Evolutionary conservation across 2,888 invertebrate species (phyloP), one percentile per base, ranked within the genome.

Genomic region (Colletes collaris): DNA sequence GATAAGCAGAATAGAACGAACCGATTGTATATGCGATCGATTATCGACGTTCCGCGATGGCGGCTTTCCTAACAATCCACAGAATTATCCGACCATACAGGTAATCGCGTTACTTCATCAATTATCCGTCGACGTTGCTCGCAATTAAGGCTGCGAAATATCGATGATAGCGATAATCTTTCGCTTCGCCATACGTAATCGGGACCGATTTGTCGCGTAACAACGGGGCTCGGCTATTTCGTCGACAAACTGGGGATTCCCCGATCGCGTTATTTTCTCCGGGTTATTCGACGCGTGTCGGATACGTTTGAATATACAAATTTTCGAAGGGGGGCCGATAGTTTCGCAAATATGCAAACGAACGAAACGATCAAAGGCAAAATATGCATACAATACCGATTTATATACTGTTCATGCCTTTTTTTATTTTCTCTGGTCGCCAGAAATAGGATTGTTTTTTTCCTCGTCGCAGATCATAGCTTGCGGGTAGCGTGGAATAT

Each of bases 81-180:
- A 62, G 86, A 86, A 84, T 85, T 83, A 85, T 83, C 81, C 75
- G 77, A 71, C 67, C 82, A 77, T 74, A 76, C 82, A 69, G 81
- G 85, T 89, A 89, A 88, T 89, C 87, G 81, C 75, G 82, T 88
- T 87, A 89, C 84, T 85, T 87, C 84, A 84, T 87, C 87, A 87
- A 89, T 89, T 89, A 89, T 87, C 81, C 84, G 79, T 83, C 80
- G 72, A 70, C 70, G 85, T 77, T 82, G 81, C 74, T 83, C 83
- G 85, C 87, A 88, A 89, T 89, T 89, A 88, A 88, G 76, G 73
- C 65, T 79, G 83, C 80, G 71, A 66, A 74, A 83, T 81, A 81
- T 64, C 82, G 81, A 70, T 27, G 44, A 10, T 46, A 8, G 44
- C 72, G 72, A 79, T 73, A 76, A 79, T 81, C 83, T 83, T 77